These are phyloP conservation scores for Cosmia pyralina DNA, from an alignment of 2,888 invertebrate species.

Conservation along the genomic window DNA sequence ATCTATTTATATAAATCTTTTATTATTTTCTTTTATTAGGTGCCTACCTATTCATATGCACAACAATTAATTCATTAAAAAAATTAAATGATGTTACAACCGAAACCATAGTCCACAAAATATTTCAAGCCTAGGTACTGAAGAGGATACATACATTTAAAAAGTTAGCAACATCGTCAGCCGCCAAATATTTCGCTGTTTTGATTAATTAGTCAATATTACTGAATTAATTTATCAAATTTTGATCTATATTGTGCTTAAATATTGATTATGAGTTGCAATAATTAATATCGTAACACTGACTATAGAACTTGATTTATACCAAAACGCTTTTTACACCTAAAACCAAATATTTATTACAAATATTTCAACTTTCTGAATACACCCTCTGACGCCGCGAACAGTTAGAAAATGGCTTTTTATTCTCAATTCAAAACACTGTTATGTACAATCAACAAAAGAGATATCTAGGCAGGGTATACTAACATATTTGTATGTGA, in stretches of 20 bases:
- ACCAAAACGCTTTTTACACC: neutral
- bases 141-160: too few relatives aligned
- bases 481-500: too few relatives aligned
- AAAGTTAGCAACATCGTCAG: neutral
- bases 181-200: neutral
- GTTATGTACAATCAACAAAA: too few relatives aligned
- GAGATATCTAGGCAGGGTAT: too few relatives aligned
- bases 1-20: too few relatives aligned
- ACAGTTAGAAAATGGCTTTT: neutral
- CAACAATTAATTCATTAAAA: too few relatives aligned
- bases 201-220: neutral
- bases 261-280: neutral
- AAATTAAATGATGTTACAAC: too few relatives aligned
- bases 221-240: neutral
- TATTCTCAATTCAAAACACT: neutral
- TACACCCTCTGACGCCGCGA: neutral
- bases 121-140: neutral
- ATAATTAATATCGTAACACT: neutral
- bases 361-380: neutral
- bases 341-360: neutral
- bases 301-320: neutral
- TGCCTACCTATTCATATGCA: too few relatives aligned
- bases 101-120: neutral
- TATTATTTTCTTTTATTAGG: too few relatives aligned
- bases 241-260: neutral